A percentile compares a stretch with the other conserved stretches of the same genome.
These are phyloP conservation scores for Sinonovacula constricta DNA, from an alignment of 1,140 invertebrate genomes.

Conservation along the genomic window DNA sequence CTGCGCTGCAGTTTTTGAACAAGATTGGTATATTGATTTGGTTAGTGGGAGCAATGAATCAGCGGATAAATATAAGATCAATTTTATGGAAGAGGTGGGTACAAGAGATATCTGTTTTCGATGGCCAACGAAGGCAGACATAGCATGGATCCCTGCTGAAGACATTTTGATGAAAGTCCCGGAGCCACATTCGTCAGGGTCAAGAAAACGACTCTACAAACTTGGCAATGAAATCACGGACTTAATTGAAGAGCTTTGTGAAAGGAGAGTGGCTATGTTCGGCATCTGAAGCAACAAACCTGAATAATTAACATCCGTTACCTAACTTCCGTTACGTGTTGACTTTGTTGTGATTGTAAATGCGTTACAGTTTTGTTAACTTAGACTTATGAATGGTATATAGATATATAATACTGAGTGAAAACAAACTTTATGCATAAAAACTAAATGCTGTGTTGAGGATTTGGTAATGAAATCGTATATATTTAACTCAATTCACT, in stretches of 20 bases:
- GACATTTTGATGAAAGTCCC: conserved; percentile 9
- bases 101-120: conserved; percentile 1
- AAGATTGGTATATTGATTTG: conserved; percentile 11
- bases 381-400: neutral
- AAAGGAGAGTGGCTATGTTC: neutral
- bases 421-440: neutral
- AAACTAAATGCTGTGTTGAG: neutral
- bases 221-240: conserved; percentile 2
- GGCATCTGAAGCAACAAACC: neutral
- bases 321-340: conserved; percentile 1
- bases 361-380: neutral
- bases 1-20: conserved; percentile 3
- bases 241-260: conserved; percentile 17
- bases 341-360: neutral
- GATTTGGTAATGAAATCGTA: neutral
- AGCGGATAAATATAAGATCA: neutral
- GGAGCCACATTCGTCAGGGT: neutral
- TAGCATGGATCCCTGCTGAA: neutral
- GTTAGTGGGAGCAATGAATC: conserved; percentile 25
- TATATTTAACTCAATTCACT: neutral
- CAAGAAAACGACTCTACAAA: conserved; percentile 4
- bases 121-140: neutral
- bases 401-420: neutral
- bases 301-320: neutral
- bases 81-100: conserved; percentile 17